Percentiles rank a stretch among this genome's conserved stretches.
Evolutionary conservation across 2,797 vertebrate genomes (phyloP).

Genomic region (Hapalemur alaotrensis): DNA sequence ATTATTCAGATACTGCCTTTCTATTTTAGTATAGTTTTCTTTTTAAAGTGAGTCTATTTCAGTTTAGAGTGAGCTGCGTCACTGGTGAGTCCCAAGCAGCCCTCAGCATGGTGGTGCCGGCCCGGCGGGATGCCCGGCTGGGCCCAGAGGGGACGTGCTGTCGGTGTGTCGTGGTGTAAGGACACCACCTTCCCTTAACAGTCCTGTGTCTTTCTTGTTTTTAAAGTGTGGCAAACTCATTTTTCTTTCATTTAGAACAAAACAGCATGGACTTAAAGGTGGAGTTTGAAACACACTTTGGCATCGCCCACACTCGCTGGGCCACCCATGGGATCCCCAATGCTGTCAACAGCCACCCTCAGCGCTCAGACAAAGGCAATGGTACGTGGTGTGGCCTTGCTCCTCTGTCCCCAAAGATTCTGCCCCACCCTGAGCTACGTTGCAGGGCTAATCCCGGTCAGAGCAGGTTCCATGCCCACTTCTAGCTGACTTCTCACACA

Average conservation of each 20-base stretch:
- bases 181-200: background rate
- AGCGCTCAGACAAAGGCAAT: conserved; percentile 95
- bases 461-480: background rate
- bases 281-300: conserved; percentile 93
- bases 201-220: background rate
- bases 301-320: conserved; percentile 97
- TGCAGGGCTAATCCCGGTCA: background rate
- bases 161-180: rapidly evolving
- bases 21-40: background rate
- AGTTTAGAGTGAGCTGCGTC: background rate
- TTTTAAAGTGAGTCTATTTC: background rate
- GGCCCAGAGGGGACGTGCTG: rapidly evolving
- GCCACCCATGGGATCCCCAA: conserved; percentile 95
- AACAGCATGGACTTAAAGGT: conserved; percentile 90
- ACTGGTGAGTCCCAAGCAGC: background rate
- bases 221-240: background rate
- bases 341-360: conserved; percentile 95
- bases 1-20: background rate
- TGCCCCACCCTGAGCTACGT: background rate
- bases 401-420: background rate
- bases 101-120: rapidly evolving
- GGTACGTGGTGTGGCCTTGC: conserved; percentile 81
- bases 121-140: background rate
- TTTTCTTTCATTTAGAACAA: conserved; percentile 87
- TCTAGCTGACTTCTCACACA: background rate